Evolutionary conservation across 1,140 invertebrate genomes (phyloP).

Genomic region (Mizuhopecten yessoensis): DNA sequence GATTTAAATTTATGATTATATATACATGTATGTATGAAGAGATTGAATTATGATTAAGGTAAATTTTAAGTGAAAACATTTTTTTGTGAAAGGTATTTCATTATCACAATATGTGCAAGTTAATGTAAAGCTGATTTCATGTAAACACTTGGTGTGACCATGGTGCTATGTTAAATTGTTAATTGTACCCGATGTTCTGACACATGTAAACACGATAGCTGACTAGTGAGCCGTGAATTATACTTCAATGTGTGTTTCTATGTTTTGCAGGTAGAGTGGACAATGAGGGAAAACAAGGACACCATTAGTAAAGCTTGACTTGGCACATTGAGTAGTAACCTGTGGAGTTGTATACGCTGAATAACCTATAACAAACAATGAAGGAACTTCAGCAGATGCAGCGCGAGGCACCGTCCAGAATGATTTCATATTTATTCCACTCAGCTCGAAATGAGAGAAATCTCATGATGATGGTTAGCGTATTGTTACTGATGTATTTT

Average conservation of each 20-base stretch:
- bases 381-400: not conserved
- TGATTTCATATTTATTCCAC: slow-evolving; percentile 19
- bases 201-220: not conserved
- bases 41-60: too few species aligned
- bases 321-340: not conserved
- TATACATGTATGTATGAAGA: too few species aligned
- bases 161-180: too few species aligned
- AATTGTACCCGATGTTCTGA: too few species aligned
- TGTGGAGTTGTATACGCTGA: not conserved
- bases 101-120: too few species aligned
- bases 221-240: too few species aligned
- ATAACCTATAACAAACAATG: not conserved
- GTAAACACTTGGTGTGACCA: too few species aligned
- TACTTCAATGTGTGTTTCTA: not conserved
- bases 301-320: not conserved
- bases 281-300: not conserved
- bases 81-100: too few species aligned
- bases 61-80: too few species aligned
- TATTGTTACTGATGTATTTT: slow-evolving; percentile 73
- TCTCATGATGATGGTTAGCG: slow-evolving; percentile 54
- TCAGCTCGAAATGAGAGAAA: not conserved
- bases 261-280: not conserved
- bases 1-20: too few species aligned
- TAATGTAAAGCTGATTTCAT: too few species aligned
- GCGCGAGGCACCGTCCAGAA: not conserved